phyloP scores from a whole-genome alignment of 2,113 vertebrate species.

The Axis porcinus region DNA sequence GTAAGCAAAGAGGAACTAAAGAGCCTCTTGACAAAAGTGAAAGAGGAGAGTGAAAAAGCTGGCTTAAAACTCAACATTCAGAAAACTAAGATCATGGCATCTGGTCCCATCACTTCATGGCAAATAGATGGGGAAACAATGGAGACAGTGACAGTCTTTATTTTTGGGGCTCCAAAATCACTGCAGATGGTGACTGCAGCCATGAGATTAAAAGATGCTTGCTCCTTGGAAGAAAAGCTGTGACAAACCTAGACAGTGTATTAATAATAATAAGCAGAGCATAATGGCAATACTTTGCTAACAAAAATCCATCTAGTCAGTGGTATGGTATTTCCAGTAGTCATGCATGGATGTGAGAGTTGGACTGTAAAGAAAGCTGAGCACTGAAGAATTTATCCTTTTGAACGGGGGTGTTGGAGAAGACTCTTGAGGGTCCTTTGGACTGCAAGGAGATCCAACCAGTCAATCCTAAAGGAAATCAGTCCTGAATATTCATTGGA shows the following conservation, averaged over 20 bases:
- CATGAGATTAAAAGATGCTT: not conserved
- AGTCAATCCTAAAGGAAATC: not conserved
- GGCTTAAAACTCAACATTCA: not conserved
- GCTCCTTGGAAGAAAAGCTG: not conserved
- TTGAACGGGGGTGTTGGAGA: not conserved
- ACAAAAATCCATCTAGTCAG: not conserved
- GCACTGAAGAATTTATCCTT: not conserved
- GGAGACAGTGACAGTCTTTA: not conserved
- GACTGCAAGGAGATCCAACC: not conserved
- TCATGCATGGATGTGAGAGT: not conserved
- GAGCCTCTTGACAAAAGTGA: not conserved
- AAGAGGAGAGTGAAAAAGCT: not conserved
- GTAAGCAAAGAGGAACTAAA: not conserved
- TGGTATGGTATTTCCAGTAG: not conserved
- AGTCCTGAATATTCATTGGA: not conserved
- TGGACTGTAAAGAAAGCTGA: not conserved
- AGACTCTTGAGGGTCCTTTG: not conserved
- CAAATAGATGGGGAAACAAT: not conserved
- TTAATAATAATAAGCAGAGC: not conserved
- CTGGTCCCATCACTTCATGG: not conserved
- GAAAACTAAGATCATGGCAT: not conserved
- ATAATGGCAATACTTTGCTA: not conserved
- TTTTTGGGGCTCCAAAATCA: not conserved
- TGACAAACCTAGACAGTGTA: not conserved
- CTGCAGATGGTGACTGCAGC: not conserved